These are phyloP conservation scores for Bombus polaris DNA, from an alignment of 1,140 invertebrate species.

Conservation along the genomic window DNA sequence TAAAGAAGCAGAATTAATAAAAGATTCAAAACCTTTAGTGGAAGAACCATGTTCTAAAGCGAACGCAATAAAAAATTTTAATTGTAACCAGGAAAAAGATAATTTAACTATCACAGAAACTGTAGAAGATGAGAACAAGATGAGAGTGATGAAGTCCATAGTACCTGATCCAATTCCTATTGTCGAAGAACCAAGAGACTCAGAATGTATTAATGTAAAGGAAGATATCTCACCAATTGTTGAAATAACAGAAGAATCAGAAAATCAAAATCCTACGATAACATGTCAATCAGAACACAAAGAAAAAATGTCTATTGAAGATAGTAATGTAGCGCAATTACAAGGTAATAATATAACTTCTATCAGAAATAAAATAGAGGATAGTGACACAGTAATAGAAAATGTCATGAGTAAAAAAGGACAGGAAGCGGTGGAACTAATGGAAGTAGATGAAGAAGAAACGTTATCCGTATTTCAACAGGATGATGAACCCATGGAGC, in stretches of 20 bases:
- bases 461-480: conserved; percentile 65
- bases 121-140: conserved; percentile 62
- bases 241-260: conserved; percentile 51
- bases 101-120: conserved; percentile 74
- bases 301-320: conserved; percentile 35
- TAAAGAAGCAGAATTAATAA: conserved; percentile 25
- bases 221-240: conserved; percentile 45
- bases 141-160: conserved; percentile 58
- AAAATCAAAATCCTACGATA: conserved; percentile 30
- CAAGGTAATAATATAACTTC: conserved; percentile 42
- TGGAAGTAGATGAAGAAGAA: conserved; percentile 79
- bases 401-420: conserved; percentile 45
- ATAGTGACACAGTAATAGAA: conserved; percentile 49
- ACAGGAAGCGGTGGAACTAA: conserved; percentile 70
- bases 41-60: conserved; percentile 61
- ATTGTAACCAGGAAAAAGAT: conserved; percentile 20
- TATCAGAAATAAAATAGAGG: conserved; percentile 12
- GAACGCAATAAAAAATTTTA: conserved; percentile 17
- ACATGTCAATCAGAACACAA: conserved; percentile 29
- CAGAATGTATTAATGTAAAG: conserved; percentile 51
- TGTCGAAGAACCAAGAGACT: conserved; percentile 77
- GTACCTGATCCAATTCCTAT: conserved; percentile 75
- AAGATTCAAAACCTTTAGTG: conserved; percentile 61
- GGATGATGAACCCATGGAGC: conserved; percentile 79
- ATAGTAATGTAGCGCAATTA: conserved; percentile 27